Evolutionary conservation across 2,797 vertebrate species (phyloP).

Genomic region (Pangasius macronema): DNA sequence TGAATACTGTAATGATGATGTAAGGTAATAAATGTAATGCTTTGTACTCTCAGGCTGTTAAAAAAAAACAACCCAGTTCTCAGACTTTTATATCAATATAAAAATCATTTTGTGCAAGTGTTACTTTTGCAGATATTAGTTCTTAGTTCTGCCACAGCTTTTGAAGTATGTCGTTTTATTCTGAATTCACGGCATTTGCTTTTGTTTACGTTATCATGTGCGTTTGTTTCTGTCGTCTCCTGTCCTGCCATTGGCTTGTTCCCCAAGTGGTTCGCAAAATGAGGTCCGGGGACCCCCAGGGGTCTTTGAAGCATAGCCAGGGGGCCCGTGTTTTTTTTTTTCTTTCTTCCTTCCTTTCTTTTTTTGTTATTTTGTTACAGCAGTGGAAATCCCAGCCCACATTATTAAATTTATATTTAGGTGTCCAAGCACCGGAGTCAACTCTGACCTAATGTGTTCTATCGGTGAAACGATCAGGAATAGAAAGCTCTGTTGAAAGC

Average conservation of each 20-base stretch:
- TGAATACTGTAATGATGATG: neutral
- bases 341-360: neutral
- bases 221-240: slow-evolving; percentile 3
- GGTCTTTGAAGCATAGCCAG: neutral
- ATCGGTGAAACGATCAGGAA: neutral
- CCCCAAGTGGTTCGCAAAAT: neutral
- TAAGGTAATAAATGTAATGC: neutral
- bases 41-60: neutral
- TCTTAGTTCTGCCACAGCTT: too few relatives aligned
- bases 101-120: neutral
- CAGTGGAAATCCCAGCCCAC: neutral
- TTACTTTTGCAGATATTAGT: neutral
- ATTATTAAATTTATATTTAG: too few relatives aligned
- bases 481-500: neutral
- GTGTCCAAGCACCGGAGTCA: neutral
- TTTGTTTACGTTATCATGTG: neutral
- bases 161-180: too few relatives aligned
- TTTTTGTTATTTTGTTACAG: neutral
- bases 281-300: neutral
- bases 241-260: neutral
- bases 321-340: neutral
- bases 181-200: neutral
- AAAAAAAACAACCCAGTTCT: neutral
- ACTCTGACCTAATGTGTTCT: neutral
- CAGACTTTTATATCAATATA: neutral